Conservation (phyloP, 2,797 vertebrate genomes). For the Sphenodon punctatus region DNA sequence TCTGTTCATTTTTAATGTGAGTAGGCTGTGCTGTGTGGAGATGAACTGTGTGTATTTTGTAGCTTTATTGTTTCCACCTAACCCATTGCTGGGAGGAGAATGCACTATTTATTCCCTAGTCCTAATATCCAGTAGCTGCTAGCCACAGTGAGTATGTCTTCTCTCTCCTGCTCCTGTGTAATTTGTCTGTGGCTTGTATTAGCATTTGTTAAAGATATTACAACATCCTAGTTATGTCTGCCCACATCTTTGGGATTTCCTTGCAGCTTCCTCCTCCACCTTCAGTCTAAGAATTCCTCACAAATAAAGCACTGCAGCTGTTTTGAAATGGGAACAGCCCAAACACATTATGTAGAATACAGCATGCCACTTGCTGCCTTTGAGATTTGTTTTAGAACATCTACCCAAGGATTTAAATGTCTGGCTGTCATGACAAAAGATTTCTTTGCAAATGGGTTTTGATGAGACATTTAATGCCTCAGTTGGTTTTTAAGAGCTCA, state of each 20-base stretch:
- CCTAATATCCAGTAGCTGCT: fast-evolving
- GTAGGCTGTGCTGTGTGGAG: neutral
- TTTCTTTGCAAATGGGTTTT: neutral
- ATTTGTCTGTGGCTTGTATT: fast-evolving
- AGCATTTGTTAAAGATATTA: fast-evolving
- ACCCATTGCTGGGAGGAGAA: neutral
- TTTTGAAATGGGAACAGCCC: neutral
- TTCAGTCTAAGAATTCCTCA: neutral
- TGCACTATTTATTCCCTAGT: neutral
- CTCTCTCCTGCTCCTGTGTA: fast-evolving
- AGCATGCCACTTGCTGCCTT: neutral
- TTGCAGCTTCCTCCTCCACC: neutral
- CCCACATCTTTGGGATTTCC: neutral
- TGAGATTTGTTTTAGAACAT: neutral
- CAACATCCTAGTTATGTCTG: fast-evolving
- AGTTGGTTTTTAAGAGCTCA: neutral
- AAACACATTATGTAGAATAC: neutral
- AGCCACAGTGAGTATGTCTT: neutral
- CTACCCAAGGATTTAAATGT: neutral
- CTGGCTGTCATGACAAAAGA: neutral
- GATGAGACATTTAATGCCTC: neutral
- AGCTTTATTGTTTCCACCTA: neutral
- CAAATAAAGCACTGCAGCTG: too few relatives aligned
- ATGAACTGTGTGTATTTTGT: neutral
- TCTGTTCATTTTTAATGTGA: neutral